phyloP scores from a whole-genome alignment of 92 coral and sea anemone genomes.

The Desmophyllum pertusum region DNA sequence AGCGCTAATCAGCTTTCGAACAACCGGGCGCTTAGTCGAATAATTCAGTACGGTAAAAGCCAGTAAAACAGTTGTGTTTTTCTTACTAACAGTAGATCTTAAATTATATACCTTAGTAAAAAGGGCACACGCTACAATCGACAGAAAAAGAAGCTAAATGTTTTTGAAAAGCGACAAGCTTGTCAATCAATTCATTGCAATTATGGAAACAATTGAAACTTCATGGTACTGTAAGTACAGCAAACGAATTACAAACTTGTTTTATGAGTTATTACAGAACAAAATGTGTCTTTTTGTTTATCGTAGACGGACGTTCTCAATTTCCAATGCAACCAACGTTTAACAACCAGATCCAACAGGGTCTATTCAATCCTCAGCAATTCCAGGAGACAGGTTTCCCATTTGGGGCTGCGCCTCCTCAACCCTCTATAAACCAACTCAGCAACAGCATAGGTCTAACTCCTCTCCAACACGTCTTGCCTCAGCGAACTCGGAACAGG shows the following conservation, averaged over 20 bases:
- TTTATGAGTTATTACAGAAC: background rate
- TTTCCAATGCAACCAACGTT: constrained; percentile 32
- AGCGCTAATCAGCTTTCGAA: no score
- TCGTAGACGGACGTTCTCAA: constrained; percentile 23
- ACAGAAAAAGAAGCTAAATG: no score
- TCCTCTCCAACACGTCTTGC: constrained; percentile 22
- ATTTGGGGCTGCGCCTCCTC: background rate
- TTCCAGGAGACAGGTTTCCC: background rate
- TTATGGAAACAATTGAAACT: background rate
- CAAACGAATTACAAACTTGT: background rate
- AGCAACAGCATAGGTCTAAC: constrained; percentile 20
- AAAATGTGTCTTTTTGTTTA: background rate
- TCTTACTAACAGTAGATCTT: no score
- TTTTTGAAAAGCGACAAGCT: no score
- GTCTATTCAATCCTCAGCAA: constrained; percentile 26
- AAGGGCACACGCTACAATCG: no score
- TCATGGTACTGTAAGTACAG: background rate
- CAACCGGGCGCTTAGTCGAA: no score
- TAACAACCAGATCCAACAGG: constrained; percentile 12
- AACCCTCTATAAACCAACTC: constrained; percentile 6
- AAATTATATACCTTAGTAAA: no score
- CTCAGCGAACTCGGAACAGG: constrained; percentile 7
- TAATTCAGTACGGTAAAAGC: no score
- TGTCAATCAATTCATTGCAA: background rate
- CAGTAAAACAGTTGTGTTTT: no score